A percentile compares a stretch with the other conserved stretches of the same genome.
Conservation (phyloP, 53 echinoderm and acorn worm genomes). For the Holothuria scabra region DNA sequence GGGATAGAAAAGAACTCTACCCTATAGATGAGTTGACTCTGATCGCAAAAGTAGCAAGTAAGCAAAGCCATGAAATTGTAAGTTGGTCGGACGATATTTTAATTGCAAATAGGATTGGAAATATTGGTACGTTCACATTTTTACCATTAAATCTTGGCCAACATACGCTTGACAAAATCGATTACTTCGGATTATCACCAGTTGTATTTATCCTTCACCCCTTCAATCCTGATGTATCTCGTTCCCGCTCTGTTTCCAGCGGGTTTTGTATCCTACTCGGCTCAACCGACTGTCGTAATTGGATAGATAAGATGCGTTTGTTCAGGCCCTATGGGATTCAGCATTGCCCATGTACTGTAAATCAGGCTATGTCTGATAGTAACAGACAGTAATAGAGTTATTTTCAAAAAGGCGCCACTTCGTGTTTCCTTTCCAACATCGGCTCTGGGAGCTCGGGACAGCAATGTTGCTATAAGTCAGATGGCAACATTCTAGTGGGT, state of each 20-base stretch:
- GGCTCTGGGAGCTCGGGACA: conserved; percentile 57
- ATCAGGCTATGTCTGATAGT: conserved; percentile 48
- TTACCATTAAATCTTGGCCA: background rate
- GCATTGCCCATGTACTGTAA: conserved; percentile 57
- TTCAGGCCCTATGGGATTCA: background rate
- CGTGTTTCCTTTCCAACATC: conserved; percentile 52
- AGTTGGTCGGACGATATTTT: conserved; percentile 13
- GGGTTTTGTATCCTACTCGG: conserved; percentile 9
- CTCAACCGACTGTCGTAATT: background rate
- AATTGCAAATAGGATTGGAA: background rate
- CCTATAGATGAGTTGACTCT: background rate
- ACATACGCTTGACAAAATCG: background rate
- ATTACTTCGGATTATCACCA: background rate
- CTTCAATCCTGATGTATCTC: background rate
- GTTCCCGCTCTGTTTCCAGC: background rate
- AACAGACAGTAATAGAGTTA: conserved; percentile 27
- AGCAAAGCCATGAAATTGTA: background rate
- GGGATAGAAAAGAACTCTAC: background rate
- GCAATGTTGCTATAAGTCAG: conserved; percentile 63
- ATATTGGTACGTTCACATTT: conserved; percentile 4
- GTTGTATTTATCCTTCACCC: background rate
- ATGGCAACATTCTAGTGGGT: conserved; percentile 63
- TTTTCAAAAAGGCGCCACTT: conserved; percentile 48
- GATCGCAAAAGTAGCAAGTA: background rate
- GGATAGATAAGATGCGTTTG: background rate